phyloP scores from a whole-genome alignment of 2,888 invertebrate species.

The Eurois occulta region DNA sequence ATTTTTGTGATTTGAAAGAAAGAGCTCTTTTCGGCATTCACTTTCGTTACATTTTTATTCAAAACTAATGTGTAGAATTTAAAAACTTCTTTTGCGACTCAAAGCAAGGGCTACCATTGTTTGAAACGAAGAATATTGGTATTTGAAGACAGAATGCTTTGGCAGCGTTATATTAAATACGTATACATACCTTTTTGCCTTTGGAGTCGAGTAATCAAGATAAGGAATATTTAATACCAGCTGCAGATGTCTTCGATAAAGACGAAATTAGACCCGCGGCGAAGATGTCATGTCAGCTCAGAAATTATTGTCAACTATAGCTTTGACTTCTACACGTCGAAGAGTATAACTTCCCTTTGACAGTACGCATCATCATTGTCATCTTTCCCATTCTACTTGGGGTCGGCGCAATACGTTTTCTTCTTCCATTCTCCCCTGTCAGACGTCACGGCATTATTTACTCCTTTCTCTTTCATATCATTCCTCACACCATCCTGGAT shows the following conservation, averaged over 20 bases:
- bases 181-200: constrained; percentile 28
- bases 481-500: too few relatives aligned
- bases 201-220: constrained; percentile 50
- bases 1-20: background rate
- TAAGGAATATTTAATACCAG: constrained; percentile 45
- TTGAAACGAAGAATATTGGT: background rate
- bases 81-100: constrained; percentile 7
- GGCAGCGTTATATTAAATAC: constrained; percentile 11
- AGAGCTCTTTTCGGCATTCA: background rate
- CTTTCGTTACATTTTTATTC: background rate
- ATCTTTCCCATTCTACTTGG: too few relatives aligned
- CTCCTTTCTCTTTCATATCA: too few relatives aligned
- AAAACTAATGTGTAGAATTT: background rate
- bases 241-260: constrained; percentile 31
- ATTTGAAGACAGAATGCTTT: constrained; percentile 28
- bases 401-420: too few relatives aligned
- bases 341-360: background rate
- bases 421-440: too few relatives aligned
- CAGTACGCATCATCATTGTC: background rate
- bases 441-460: too few relatives aligned
- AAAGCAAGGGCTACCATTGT: constrained; percentile 31
- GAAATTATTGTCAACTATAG: constrained; percentile 15
- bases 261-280: constrained; percentile 14
- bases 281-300: constrained; percentile 15
- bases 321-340: background rate